Base-by-base conservation (phyloP, 1,140 invertebrate species). In the Carposina sasakii region DNA sequence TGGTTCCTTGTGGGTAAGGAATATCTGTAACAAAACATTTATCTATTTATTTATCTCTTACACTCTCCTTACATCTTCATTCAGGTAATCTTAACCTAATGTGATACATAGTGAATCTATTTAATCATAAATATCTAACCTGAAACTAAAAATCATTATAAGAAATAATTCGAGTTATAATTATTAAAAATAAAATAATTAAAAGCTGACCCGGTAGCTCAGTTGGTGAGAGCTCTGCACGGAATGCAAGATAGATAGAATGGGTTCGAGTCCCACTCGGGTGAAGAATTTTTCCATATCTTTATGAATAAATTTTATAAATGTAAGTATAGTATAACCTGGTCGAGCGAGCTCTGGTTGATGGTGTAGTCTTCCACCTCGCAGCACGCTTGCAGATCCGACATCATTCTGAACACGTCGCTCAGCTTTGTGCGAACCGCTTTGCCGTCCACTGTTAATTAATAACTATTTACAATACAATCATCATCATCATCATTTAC, bases 261-360 rank as follows among this genome's bases (percentile, higher is more conserved):
- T 30, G 2, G 33, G 33, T 10, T 13, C 31, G n/a, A n/a, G n/a
- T n/a, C n/a, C n/a, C n/a, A n/a, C n/a, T n/a, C n/a, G n/a, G 4
- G 22, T 37, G 13, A 28, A 19, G 24, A 6, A 16, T 51, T 21
- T 16, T 13, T 23, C 24, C 0, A 16, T 20, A 20, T 22, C 33
- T 20, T 40, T 15, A 47, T 20, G 9, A 48, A 9, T 24, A 6
- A 9, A 28, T 19, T 16, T 16, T 15, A 44, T 15, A 21, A 13
- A 19, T 47, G 6, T 9, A 40, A 28, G 3, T 2, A 16, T 9
- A 50, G 40, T 71, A 64, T 67, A 52, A 93, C 92, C 87, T 94
- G 91, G 66, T 94, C 93, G 30, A 94, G 81, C 3, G 92, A 92
- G 55, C 91, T 93, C 69, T 94, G 92, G 56, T 90, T 91, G 22